Evolutionary conservation across 2,797 vertebrate species (phyloP).

Genomic region (Helicolenus hilgendorfi): DNA sequence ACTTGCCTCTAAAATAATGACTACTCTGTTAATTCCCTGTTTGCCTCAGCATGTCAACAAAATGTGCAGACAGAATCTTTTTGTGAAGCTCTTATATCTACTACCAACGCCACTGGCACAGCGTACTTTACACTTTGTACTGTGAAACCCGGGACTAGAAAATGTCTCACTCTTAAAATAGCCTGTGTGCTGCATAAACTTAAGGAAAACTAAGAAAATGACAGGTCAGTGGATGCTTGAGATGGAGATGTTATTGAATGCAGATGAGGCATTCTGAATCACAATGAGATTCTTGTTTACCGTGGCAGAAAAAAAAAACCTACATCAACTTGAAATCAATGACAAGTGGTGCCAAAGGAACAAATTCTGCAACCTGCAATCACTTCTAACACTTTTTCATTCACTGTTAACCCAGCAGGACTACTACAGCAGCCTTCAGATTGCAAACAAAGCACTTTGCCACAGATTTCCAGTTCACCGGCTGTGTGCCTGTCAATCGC

Average conservation of each 20-base stretch:
- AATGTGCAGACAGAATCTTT: constrained; percentile 13
- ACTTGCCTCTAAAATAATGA: constrained; percentile 20
- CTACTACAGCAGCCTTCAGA: constrained; percentile 48
- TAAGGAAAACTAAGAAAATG: constrained; percentile 1
- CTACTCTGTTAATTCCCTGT: constrained; percentile 20
- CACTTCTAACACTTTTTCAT: constrained; percentile 36
- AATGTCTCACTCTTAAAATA: constrained; percentile 22
- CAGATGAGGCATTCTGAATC: background rate
- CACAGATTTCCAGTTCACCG: constrained; percentile 82
- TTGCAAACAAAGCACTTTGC: constrained; percentile 81
- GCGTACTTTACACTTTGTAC: background rate
- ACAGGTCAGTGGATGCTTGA: background rate
- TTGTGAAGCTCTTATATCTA: constrained; percentile 21
- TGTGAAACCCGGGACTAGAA: constrained; percentile 1
- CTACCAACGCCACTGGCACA: constrained; percentile 4
- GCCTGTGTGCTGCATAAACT: constrained; percentile 22
- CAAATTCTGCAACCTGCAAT: constrained; percentile 35
- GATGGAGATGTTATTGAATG: constrained; percentile 5
- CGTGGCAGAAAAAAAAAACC: background rate
- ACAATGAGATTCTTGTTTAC: constrained; percentile 6
- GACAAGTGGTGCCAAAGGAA: background rate
- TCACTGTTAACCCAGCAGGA: constrained; percentile 56
- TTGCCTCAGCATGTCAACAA: constrained; percentile 12
- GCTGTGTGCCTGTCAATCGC: constrained; percentile 79
- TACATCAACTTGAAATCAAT: constrained; percentile 28